Percentiles rank a stretch among this genome's conserved stretches.
Evolutionary conservation across 2,113 vertebrate genomes (phyloP).

Genomic region (Crypturellus undulatus): DNA sequence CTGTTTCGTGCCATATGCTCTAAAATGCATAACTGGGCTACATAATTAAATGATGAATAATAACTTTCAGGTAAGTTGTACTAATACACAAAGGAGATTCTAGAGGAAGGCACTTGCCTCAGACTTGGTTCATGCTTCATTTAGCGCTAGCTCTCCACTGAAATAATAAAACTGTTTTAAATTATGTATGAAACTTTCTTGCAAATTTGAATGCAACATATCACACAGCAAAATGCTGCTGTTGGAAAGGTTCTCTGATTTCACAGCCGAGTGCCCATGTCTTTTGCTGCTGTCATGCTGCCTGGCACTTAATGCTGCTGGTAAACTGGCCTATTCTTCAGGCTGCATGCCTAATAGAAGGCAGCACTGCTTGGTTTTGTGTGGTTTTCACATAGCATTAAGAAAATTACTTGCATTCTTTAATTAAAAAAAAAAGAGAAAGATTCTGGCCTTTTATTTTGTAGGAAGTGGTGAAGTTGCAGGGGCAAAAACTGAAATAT

Average conservation of each 20-base stretch:
- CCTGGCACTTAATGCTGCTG: not conserved
- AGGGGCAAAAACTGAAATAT: not conserved
- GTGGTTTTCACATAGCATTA: not conserved
- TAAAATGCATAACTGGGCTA: not conserved
- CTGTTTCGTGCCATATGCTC: not conserved
- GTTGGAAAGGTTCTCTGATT: conserved; percentile 8
- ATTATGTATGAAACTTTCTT: not conserved
- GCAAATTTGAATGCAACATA: not conserved
- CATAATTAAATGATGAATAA: not conserved
- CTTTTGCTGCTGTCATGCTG: conserved; percentile 5
- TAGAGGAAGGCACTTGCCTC: not conserved
- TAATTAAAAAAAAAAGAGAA: not conserved
- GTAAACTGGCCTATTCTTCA: not conserved
- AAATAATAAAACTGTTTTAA: conserved; percentile 14
- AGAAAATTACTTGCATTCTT: not conserved
- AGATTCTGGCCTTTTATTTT: not conserved
- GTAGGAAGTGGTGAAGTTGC: not conserved
- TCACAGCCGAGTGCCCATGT: conserved; percentile 15
- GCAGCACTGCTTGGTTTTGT: not conserved
- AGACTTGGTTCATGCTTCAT: not conserved
- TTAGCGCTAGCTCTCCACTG: not conserved
- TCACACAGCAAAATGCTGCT: not conserved
- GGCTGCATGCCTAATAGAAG: fast-evolving
- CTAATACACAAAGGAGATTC: not conserved
- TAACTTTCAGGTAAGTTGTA: not conserved